These are phyloP conservation scores for Corydoras sp. DNA, from an alignment of 2,113 vertebrate genomes.

Conservation along the genomic window DNA sequence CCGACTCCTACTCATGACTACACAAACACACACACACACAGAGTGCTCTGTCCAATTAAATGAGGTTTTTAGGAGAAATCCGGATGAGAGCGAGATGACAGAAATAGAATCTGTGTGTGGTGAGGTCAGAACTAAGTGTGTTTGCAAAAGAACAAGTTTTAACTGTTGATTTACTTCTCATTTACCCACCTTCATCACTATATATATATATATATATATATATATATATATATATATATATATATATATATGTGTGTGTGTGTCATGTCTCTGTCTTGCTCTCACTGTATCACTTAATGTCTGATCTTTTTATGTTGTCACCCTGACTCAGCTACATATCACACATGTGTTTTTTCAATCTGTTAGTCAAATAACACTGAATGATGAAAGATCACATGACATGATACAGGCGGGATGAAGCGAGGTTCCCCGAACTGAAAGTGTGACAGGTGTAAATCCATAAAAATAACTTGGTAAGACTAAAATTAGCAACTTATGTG, in stretches of 20 bases:
- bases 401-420: conserved; percentile 7
- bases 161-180: conserved; percentile 17
- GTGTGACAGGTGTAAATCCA: background rate
- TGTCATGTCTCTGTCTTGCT: background rate
- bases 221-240: background rate
- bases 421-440: background rate
- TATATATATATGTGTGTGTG: too few relatives aligned
- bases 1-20: conserved; percentile 12
- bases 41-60: background rate
- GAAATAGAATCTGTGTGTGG: conserved; percentile 3
- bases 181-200: background rate
- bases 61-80: background rate
- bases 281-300: background rate
- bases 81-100: background rate
- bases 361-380: conserved; percentile 26
- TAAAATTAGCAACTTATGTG: too few relatives aligned
- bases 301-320: background rate
- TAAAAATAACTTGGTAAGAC: too few relatives aligned
- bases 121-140: background rate
- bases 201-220: background rate
- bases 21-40: conserved; percentile 21
- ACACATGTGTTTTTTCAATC: conserved; percentile 1
- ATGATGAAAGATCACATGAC: conserved; percentile 27
- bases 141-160: conserved; percentile 5
- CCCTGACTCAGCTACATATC: background rate